Conservation (phyloP, 2,113 vertebrate genomes). For the Dendrocopos noguchii region DNA sequence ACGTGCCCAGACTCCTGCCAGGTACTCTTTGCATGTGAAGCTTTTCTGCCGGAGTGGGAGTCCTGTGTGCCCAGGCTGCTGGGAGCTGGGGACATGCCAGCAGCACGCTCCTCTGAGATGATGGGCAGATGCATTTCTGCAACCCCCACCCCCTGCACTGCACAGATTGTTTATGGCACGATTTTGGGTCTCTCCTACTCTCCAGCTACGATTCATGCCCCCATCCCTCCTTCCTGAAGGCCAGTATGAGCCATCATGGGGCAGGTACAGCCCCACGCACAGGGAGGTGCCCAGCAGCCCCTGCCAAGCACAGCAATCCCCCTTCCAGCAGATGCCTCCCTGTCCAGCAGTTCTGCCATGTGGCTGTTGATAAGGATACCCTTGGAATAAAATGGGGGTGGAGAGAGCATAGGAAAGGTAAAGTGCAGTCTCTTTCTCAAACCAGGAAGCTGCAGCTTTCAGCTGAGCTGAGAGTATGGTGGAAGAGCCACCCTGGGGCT, state of each 20-base stretch:
- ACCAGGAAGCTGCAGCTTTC: neutral
- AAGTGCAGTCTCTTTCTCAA: neutral
- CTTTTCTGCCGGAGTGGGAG: neutral
- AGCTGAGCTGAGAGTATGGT: neutral
- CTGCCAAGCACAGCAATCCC: neutral
- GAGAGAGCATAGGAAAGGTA: neutral
- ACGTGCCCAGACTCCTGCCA: neutral
- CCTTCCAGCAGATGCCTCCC: neutral
- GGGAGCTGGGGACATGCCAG: neutral
- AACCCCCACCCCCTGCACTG: fast-evolving
- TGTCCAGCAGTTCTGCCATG: neutral
- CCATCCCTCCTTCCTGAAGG: neutral
- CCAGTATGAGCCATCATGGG: neutral
- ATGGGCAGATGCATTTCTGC: neutral
- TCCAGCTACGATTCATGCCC: neutral
- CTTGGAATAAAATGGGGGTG: neutral
- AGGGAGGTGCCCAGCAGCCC: neutral
- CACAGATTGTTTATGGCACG: neutral
- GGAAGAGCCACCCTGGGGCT: neutral
- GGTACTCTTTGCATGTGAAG: neutral
- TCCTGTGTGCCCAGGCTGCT: neutral
- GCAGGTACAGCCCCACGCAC: neutral
- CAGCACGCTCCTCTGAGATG: neutral
- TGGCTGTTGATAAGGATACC: neutral
- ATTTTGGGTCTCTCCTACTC: neutral